Evolutionary conservation across 1,140 invertebrate genomes (phyloP), one percentile per base, ranked within the genome.

Genomic region (Pissodes strobi): DNA sequence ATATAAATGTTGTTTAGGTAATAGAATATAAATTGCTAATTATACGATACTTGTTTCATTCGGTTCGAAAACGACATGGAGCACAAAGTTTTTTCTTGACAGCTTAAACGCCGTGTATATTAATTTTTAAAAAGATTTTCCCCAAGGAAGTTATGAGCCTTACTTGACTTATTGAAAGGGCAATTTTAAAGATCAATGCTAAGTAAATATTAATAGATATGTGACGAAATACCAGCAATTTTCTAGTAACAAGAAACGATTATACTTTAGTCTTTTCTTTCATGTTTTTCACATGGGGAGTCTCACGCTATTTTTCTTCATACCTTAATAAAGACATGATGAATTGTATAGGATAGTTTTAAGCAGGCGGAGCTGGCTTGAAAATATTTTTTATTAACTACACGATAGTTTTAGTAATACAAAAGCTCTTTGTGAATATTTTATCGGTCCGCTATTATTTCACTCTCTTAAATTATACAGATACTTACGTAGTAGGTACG

Each of bases 301-400:
- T 57, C 55, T 57, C 55, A 57, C 55, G 55, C 9, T 57, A 57
- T 57, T 18, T 25, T 25, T 22, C 15, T 8, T 27, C n/a, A 49
- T 15, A 27, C 13, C 10, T 15, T 49, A 49, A 45, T 45, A n/a
- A n/a, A n/a, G n/a, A n/a, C n/a, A n/a, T n/a, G n/a, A n/a, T n/a
- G n/a, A n/a, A n/a, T n/a, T n/a, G n/a, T n/a, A n/a, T n/a, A n/a
- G n/a, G n/a, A n/a, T n/a, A n/a, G n/a, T n/a, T 34, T 52, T 15
- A 34, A 48, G 22, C n/a, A n/a, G 18, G 19, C 4, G 30, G 30
- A 43, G 41, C 41, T 43, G 17, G n/a, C 30, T 34, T 34, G n/a
- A 34, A 34, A 34, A 34, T 34, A n/a, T 8, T 34, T 34, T 34
- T 34, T 34, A 34, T 6, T 34, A 34, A n/a, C n/a, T 8, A 8